phyloP scores from a whole-genome alignment of 1,140 invertebrate genomes.

The Cydia pomonella region DNA sequence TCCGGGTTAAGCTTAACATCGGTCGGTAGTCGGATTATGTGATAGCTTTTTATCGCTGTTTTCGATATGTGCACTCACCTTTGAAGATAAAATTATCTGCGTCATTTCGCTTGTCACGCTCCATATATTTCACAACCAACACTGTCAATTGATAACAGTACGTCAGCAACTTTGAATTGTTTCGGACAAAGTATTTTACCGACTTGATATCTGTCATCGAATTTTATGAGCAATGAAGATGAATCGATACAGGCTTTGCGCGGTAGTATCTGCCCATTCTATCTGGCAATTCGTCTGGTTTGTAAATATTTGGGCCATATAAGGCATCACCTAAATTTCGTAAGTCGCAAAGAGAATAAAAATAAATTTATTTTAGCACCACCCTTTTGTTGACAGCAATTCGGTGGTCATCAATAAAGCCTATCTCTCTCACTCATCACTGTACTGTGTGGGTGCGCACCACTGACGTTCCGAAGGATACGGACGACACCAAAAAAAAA shows the following conservation, averaged over 20 bases:
- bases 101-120: constrained; percentile 7
- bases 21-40: constrained; percentile 43
- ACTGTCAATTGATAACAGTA: constrained; percentile 21
- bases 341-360: constrained; percentile 4
- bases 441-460: constrained; percentile 51
- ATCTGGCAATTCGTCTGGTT: constrained; percentile 28
- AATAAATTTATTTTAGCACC: constrained; percentile 30
- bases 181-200: constrained; percentile 28
- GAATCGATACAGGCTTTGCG: constrained; percentile 17
- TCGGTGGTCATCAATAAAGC: constrained; percentile 67
- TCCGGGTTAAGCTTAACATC: constrained; percentile 42
- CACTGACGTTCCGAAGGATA: constrained; percentile 52
- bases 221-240: constrained; percentile 32
- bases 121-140: neutral
- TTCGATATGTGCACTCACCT: constrained; percentile 35
- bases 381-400: constrained; percentile 49
- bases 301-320: constrained; percentile 31
- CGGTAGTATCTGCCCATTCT: constrained; percentile 17
- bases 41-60: constrained; percentile 48
- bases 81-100: constrained; percentile 33
- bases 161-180: constrained; percentile 25
- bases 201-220: constrained; percentile 27
- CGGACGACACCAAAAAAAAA: constrained; percentile 50
- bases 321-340: constrained; percentile 10
- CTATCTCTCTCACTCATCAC: constrained; percentile 63